phyloP scores from a whole-genome alignment of 2,888 invertebrate genomes.

The Pseudolycoriella hygida region DNA sequence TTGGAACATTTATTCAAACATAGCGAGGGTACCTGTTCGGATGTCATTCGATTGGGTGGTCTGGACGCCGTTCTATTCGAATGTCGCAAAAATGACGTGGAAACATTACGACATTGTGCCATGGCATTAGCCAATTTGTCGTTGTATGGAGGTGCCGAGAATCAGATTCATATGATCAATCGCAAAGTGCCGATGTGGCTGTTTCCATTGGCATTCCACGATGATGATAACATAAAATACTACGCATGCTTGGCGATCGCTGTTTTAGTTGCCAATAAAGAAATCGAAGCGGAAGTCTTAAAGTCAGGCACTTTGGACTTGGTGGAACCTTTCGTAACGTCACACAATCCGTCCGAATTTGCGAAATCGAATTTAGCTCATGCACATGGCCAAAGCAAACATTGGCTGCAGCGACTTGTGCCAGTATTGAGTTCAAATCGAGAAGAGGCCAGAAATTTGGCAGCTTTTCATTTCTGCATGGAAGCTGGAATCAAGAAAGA shows the following conservation, averaged over 20 bases:
- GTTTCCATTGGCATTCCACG: conserved; percentile 91
- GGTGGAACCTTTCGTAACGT: conserved; percentile 90
- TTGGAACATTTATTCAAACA: conserved; percentile 90
- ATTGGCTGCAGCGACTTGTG: conserved; percentile 83
- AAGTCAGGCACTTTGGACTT: conserved; percentile 93
- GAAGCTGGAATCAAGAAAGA: conserved; percentile 95
- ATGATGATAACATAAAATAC: conserved; percentile 93
- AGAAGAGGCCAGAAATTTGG: conserved; percentile 89
- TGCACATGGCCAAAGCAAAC: conserved; percentile 89
- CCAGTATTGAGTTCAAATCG: conserved; percentile 88
- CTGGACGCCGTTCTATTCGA: conserved; percentile 89
- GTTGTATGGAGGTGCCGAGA: conserved; percentile 90
- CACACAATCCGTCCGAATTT: conserved; percentile 89
- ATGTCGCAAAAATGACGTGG: conserved; percentile 81
- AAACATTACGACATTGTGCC: conserved; percentile 88
- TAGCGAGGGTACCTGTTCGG: conserved; percentile 88
- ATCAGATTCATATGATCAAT: conserved; percentile 94
- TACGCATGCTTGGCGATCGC: conserved; percentile 97
- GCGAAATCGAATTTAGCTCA: conserved; percentile 82
- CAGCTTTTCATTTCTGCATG: conserved; percentile 98
- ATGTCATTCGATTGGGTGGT: conserved; percentile 81
- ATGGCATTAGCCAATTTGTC: conserved; percentile 92
- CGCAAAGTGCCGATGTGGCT: conserved; percentile 91
- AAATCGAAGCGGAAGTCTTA: conserved; percentile 90
- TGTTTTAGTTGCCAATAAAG: conserved; percentile 89